A percentile compares a stretch with the other conserved stretches of the same genome.
Conservation (phyloP, 2,113 vertebrate species). For the Vulpes vulpes region DNA sequence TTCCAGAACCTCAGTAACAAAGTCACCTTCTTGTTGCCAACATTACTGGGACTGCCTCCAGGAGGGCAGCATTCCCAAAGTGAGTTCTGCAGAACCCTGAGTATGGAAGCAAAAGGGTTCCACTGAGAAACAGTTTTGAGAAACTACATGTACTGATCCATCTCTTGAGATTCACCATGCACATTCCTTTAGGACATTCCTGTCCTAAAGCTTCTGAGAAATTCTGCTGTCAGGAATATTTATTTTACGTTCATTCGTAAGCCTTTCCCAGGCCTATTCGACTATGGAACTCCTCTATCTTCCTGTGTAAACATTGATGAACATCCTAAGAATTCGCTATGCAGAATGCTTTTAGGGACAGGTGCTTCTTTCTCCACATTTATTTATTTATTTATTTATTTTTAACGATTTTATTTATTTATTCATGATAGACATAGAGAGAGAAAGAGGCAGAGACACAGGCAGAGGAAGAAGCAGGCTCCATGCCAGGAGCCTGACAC, state of each 20-base stretch:
- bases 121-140: not conserved
- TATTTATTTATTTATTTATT: not conserved
- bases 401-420: too few species aligned
- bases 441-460: too few species aligned
- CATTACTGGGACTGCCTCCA: not conserved
- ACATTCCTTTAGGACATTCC: not conserved
- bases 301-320: not conserved
- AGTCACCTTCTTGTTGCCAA: not conserved
- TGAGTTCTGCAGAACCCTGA: not conserved
- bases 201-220: not conserved
- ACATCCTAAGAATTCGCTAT: not conserved
- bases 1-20: not conserved
- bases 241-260: not conserved
- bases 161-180: not conserved
- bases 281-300: not conserved
- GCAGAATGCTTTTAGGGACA: not conserved
- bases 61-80: not conserved
- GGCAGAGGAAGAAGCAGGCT: too few species aligned
- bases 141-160: fast-evolving
- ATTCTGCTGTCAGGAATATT: not conserved
- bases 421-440: too few species aligned
- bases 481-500: too few species aligned
- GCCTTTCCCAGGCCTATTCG: not conserved
- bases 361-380: not conserved
- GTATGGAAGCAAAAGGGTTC: not conserved